These are phyloP conservation scores for Mimas tiliae DNA, from an alignment of 2,888 invertebrate genomes.

Conservation along the genomic window DNA sequence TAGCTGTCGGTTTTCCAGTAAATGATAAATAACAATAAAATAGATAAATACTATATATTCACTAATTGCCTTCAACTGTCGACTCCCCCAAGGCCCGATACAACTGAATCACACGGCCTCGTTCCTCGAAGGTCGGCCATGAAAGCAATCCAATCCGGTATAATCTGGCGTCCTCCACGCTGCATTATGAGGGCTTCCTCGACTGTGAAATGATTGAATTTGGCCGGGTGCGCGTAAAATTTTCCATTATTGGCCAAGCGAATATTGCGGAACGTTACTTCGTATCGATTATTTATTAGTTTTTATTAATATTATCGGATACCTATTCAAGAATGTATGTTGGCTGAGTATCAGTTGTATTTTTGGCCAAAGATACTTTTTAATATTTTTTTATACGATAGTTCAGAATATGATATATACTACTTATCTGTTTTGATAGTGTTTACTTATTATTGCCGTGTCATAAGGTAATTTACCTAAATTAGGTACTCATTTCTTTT, in stretches of 20 bases:
- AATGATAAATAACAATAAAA: too few relatives aligned
- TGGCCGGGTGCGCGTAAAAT: constrained; percentile 24
- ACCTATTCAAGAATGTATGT: background rate
- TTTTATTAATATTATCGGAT: background rate
- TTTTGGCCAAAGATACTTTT: too few relatives aligned
- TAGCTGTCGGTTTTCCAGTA: too few relatives aligned
- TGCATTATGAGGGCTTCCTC: constrained; percentile 39
- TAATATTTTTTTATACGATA: too few relatives aligned
- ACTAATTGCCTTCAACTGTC: too few relatives aligned
- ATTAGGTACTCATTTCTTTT: too few relatives aligned
- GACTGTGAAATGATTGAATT: constrained; percentile 39
- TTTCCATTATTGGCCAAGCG: constrained; percentile 7
- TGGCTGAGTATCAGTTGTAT: too few relatives aligned
- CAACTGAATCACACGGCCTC: background rate
- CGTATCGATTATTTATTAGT: background rate
- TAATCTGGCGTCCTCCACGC: constrained; percentile 38
- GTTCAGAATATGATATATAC: too few relatives aligned
- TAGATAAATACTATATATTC: too few relatives aligned
- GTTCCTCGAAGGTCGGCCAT: constrained; percentile 22
- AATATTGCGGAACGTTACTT: background rate
- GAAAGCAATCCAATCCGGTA: constrained; percentile 39
- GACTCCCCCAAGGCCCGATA: constrained; percentile 6
- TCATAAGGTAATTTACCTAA: too few relatives aligned
- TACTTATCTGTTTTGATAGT: too few relatives aligned
- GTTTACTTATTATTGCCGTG: too few relatives aligned